Evolutionary conservation across 2,797 vertebrate species (phyloP), one percentile per base, ranked within the genome.

Genomic region (Platyrinchus mystaceus): DNA sequence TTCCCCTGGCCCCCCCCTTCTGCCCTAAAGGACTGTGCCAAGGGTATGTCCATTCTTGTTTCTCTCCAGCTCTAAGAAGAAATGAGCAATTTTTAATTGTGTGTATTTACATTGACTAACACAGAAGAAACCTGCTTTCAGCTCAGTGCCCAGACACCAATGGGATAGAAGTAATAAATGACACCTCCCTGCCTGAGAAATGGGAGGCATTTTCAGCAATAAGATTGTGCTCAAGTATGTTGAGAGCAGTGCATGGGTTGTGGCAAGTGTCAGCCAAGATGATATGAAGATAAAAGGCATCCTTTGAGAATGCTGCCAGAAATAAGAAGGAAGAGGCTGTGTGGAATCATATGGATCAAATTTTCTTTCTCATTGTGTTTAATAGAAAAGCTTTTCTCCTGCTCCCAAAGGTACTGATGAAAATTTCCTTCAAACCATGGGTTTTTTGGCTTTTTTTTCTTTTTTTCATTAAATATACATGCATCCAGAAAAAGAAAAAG

Each of bases 241-340:
- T 60, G 85, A 74, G 87, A 90, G 59, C 7, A 21, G 76, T 59
- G 22, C 64, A 26, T 32, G 83, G 91, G 77, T 17, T 69, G 87
- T 87, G 81, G 58, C 80, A 75, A 58, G 60, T 76, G 59, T 76
- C 68, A 75, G 90, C 76, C 56, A 78, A 27, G n/a, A 71, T 75
- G 89, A 89, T 82, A 59, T 22, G 71, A 75, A 95, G 69, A 96
- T 92, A 89, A 95, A 96, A 92, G 82, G 50, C 53, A 78, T 91
- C 67, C 87, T 91, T 73, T 67, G 89, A 96, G 79, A 56, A 85
- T 78, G 77, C 87, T 94, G 89, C 77, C 93, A 83, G 84, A 80
- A 96, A 69, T 47, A 52, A 87, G 86, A 70, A 90, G 88, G 71
- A 67, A 41, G 78, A 76, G 87, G 73, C 87, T 89, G 53, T 67